Base-by-base conservation (phyloP, 2,113 vertebrate genomes). In the Aldabrachelys gigantea region DNA sequence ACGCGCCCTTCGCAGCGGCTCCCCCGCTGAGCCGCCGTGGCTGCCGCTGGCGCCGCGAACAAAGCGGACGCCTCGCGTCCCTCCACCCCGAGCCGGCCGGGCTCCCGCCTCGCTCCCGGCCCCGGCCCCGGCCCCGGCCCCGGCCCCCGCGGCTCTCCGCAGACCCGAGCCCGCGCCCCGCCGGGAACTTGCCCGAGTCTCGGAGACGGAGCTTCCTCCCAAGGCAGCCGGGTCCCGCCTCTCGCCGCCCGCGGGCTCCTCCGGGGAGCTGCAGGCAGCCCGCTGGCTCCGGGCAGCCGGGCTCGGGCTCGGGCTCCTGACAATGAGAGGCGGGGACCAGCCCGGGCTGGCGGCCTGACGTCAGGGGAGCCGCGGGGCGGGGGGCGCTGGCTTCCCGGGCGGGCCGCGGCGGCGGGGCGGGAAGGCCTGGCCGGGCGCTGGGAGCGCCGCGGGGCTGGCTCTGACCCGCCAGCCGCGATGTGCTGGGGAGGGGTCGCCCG, bases 41-140 rank as follows among this genome's bases (percentile, higher is more conserved):
- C n/a, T n/a, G n/a, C n/a, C n/a, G n/a, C 94, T 88, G 95, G 94
- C 97, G 97, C 95, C 96, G 94, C 92, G 96, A 97, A 98, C 98
- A 98, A 98, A 98, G 98, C 98, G 95, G 97, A 98, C 98, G 98
- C 98, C 96, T 98, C 93, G 54, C 92, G 98, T 98, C 97, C 98
- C 97, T 97, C 96, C 97, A 93, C 96, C 97, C 97, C 97, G 59
- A 24, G 89, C 88, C 91, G 95, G 7, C 17, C 53, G 53, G 44
- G 19, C 57, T 29, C 10, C 27, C 57, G 57, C 59, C 5, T 13
- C 29, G 8, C 62, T n/a, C 57, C 65, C 41, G 41, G 41, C 41
- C 52, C 35, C n/a, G n/a, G n/a, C n/a, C n/a, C n/a, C n/a, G n/a
- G n/a, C n/a, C 57, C 65, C 41, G 41, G 41, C 41, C 52, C 35